Percentiles rank a stretch among this genome's conserved stretches.
These are phyloP conservation scores for Kryptopterus vitreolus DNA, from an alignment of 2,797 vertebrate genomes.

Conservation along the genomic window DNA sequence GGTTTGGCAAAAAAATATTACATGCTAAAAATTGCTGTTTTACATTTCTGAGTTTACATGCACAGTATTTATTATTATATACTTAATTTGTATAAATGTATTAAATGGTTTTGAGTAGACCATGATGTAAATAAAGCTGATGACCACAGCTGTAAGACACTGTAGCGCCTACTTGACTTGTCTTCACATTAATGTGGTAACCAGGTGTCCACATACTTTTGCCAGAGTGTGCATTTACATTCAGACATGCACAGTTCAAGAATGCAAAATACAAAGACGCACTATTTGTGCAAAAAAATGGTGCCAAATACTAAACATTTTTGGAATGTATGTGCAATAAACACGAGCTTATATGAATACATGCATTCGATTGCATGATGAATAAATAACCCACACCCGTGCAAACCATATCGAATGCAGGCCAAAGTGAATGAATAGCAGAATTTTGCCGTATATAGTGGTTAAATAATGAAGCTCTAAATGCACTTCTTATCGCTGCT, in stretches of 20 bases:
- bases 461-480: neutral
- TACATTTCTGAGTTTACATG: too few species aligned
- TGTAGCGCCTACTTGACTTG: neutral
- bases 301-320: neutral
- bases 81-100: too few species aligned
- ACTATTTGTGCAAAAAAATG: neutral
- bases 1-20: too few species aligned
- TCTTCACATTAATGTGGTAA: neutral
- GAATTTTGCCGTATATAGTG: too few species aligned
- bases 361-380: neutral
- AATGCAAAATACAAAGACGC: neutral
- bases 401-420: neutral
- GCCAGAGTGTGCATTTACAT: neutral
- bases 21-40: too few species aligned
- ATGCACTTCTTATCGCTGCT: neutral
- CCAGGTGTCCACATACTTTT: neutral
- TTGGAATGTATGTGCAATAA: too few species aligned
- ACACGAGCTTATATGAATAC: too few species aligned
- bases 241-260: too few species aligned
- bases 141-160: too few species aligned
- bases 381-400: neutral
- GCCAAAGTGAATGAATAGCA: neutral
- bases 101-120: too few species aligned
- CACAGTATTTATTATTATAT: too few species aligned
- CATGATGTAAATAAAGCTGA: too few species aligned